Evolutionary conservation across 2,113 vertebrate species (phyloP).

Genomic region (Galeopterus variegatus): DNA sequence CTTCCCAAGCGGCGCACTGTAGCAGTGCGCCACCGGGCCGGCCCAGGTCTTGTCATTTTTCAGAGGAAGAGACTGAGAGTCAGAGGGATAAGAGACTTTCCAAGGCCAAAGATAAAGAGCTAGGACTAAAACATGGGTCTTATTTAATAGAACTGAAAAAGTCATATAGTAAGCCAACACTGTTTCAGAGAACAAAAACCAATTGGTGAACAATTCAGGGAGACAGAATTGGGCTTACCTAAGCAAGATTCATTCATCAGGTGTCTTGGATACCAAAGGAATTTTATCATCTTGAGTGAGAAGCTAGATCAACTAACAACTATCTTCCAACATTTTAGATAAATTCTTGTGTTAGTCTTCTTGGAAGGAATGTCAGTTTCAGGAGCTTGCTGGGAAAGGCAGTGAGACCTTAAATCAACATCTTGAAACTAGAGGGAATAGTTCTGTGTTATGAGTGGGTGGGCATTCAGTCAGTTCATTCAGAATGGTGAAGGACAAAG

Average conservation of each 20-base stretch:
- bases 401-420: neutral
- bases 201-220: neutral
- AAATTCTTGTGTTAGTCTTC: constrained; percentile 32
- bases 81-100: neutral
- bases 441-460: neutral
- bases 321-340: neutral
- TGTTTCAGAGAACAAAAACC: constrained; percentile 16
- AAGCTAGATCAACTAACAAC: neutral
- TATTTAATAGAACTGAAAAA: neutral
- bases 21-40: too few relatives aligned
- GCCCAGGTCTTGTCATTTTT: too few relatives aligned
- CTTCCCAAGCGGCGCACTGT: too few relatives aligned
- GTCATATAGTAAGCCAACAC: neutral
- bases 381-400: neutral
- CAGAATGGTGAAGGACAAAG: neutral
- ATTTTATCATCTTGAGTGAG: neutral
- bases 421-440: neutral
- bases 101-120: neutral
- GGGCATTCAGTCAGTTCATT: neutral
- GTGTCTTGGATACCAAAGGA: neutral
- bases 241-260: neutral
- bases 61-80: neutral
- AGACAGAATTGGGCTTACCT: neutral
- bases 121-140: neutral
- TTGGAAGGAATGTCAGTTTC: neutral